Evolutionary conservation across 2,113 vertebrate genomes (phyloP).

Genomic region (Saccopteryx leptura): DNA sequence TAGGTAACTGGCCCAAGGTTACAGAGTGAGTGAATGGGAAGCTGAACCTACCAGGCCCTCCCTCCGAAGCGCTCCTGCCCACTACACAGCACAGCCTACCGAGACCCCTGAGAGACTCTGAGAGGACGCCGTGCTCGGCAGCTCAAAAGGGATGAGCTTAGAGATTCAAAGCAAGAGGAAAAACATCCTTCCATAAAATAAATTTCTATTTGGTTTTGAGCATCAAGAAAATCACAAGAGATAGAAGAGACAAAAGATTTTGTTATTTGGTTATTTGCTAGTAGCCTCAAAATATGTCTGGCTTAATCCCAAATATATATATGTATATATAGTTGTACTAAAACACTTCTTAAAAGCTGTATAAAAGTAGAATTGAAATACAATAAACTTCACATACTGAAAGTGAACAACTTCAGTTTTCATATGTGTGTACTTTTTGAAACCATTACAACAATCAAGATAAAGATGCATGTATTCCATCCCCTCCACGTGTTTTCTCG

Average conservation of each 20-base stretch:
- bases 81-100: neutral
- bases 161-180: neutral
- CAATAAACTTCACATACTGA: neutral
- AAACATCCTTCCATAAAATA: neutral
- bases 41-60: neutral
- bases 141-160: neutral
- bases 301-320: neutral
- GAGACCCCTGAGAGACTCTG: neutral
- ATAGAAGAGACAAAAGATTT: neutral
- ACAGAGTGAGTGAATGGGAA: neutral
- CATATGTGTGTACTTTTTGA: neutral
- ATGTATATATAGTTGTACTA: neutral
- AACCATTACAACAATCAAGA: neutral
- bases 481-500: neutral
- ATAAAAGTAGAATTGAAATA: conserved; percentile 28
- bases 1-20: neutral
- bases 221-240: neutral
- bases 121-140: neutral
- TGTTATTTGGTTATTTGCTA: neutral
- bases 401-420: neutral
- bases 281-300: neutral
- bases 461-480: neutral
- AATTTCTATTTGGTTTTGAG: neutral
- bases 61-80: neutral
- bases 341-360: neutral